Evolutionary conservation across 1,140 invertebrate genomes (phyloP).

Genomic region (Macrobrachium nipponense): DNA sequence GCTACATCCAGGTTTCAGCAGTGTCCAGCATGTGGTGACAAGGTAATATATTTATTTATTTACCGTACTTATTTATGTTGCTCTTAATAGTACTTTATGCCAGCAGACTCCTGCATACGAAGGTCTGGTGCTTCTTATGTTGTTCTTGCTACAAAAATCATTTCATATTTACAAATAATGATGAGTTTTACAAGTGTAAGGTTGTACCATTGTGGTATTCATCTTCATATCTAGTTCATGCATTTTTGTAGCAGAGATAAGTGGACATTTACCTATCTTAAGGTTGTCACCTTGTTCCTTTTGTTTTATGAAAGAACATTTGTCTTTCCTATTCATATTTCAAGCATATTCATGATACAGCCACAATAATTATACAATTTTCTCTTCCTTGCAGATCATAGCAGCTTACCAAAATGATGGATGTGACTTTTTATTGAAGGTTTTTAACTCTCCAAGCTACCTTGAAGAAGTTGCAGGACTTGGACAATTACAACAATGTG

Average conservation of each 20-base stretch:
- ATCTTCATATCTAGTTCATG: not conserved
- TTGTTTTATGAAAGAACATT: no score
- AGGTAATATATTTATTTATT: conserved; percentile 66
- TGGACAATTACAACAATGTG: conserved; percentile 77
- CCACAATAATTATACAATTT: not conserved
- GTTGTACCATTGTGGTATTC: no score
- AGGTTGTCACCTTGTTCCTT: no score
- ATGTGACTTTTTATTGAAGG: conserved; percentile 84
- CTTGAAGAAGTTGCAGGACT: conserved; percentile 91
- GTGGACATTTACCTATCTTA: no score
- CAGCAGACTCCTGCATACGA: no score
- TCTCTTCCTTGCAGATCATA: conserved; percentile 72
- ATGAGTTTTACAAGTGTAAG: no score
- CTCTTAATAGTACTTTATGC: no score
- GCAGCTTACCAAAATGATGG: conserved; percentile 77
- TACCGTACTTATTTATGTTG: not conserved
- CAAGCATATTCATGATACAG: not conserved
- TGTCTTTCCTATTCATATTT: not conserved
- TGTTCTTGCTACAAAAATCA: no score
- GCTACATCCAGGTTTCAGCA: conserved; percentile 86
- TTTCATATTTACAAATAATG: no score
- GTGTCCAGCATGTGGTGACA: conserved; percentile 90
- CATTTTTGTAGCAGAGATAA: no score
- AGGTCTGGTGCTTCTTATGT: no score
- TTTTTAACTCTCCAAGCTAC: conserved; percentile 86